Percentiles rank a stretch among this genome's conserved stretches.
Evolutionary conservation across 2,888 invertebrate species (phyloP).

Genomic region (Phengaris arion): DNA sequence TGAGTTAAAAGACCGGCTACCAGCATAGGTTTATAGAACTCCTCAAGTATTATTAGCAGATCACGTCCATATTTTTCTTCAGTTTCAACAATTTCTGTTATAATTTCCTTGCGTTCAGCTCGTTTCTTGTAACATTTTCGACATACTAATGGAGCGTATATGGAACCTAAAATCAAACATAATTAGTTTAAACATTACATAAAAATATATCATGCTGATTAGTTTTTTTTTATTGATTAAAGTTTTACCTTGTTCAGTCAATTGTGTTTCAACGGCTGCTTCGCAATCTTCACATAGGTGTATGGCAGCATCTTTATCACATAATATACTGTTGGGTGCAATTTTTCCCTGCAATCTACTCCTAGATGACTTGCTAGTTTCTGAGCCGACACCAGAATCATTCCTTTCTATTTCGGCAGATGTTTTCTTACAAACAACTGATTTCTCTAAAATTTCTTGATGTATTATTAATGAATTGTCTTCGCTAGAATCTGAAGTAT

Average conservation of each 20-base stretch:
- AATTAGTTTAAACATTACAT: neutral
- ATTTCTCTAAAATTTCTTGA: slow-evolving; percentile 79
- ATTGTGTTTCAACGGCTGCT: slow-evolving; percentile 86
- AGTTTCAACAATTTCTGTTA: slow-evolving; percentile 96
- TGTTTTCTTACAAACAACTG: slow-evolving; percentile 77
- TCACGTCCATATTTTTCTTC: slow-evolving; percentile 97
- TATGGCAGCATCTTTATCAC: slow-evolving; percentile 81
- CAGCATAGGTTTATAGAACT: slow-evolving; percentile 95
- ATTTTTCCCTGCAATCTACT: slow-evolving; percentile 84
- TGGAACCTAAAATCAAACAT: slow-evolving; percentile 74
- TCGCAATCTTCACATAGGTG: slow-evolving; percentile 93
- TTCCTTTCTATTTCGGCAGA: slow-evolving; percentile 92
- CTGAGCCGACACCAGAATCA: slow-evolving; percentile 95
- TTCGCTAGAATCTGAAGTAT: slow-evolving; percentile 92
- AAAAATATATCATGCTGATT: neutral
- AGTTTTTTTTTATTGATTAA: slow-evolving; percentile 3
- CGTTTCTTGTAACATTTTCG: slow-evolving; percentile 93
- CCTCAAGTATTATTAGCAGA: slow-evolving; percentile 94
- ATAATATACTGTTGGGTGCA: slow-evolving; percentile 68
- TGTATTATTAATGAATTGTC: slow-evolving; percentile 86
- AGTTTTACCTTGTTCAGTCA: slow-evolving; percentile 81
- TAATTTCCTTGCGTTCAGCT: slow-evolving; percentile 94
- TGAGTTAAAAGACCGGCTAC: slow-evolving; percentile 94
- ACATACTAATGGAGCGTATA: slow-evolving; percentile 89
- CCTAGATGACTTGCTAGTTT: slow-evolving; percentile 92